These are phyloP conservation scores for Oncorhynchus clarkii DNA, from an alignment of 2,113 vertebrate genomes.

Conservation along the genomic window DNA sequence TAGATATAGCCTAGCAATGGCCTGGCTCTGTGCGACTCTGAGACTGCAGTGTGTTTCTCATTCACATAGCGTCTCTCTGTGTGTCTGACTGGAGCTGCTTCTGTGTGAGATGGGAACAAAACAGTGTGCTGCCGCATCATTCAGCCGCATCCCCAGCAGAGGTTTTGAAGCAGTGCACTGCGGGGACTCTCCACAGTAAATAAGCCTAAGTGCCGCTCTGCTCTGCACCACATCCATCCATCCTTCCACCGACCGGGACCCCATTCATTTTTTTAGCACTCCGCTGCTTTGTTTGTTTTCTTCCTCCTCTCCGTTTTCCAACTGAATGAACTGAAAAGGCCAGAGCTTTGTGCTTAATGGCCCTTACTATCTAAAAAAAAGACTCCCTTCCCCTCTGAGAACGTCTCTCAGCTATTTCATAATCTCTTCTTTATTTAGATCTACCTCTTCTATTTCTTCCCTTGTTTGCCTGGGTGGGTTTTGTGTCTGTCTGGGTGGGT, in stretches of 20 bases:
- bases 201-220: constrained; percentile 28
- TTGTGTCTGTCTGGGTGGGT: constrained; percentile 23
- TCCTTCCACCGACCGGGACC: not conserved
- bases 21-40: not conserved
- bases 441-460: not conserved
- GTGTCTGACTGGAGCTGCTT: not conserved
- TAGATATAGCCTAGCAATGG: not conserved
- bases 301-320: constrained; percentile 44
- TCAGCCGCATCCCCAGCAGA: constrained; percentile 15
- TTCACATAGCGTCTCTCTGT: not conserved
- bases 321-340: constrained; percentile 50
- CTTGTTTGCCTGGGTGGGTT: not conserved
- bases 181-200: not conserved
- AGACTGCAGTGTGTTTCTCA: constrained; percentile 2
- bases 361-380: constrained; percentile 1
- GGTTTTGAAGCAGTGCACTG: constrained; percentile 2
- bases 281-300: constrained; percentile 53
- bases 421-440: constrained; percentile 17
- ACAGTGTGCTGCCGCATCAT: not conserved
- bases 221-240: not conserved
- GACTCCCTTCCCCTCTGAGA: constrained; percentile 8
- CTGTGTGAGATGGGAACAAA: not conserved
- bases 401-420: not conserved
- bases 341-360: constrained; percentile 45
- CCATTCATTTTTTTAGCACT: constrained; percentile 47